These are phyloP conservation scores for Theodoxus fluviatilis DNA, from an alignment of 2,888 invertebrate species.

Conservation along the genomic window DNA sequence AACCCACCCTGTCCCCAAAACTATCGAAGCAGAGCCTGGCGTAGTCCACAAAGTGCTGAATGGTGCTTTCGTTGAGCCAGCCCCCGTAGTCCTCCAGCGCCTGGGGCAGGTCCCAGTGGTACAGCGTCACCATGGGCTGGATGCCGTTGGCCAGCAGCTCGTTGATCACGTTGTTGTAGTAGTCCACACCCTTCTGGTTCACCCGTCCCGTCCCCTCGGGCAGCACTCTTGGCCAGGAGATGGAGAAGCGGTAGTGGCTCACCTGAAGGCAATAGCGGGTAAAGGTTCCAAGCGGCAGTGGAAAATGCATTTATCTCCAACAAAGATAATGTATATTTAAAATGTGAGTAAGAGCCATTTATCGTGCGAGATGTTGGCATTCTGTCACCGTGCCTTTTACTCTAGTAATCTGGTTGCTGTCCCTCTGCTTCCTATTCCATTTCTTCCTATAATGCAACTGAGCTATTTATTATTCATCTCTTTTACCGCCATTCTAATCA, in stretches of 20 bases:
- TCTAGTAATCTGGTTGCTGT: no score
- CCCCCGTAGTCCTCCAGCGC: slow-evolving; percentile 62
- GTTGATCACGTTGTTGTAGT: slow-evolving; percentile 77
- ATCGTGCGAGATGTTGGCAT: no score
- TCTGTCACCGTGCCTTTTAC: no score
- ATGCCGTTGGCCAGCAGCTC: slow-evolving; percentile 72
- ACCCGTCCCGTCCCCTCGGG: slow-evolving; percentile 68
- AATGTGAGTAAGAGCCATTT: no score
- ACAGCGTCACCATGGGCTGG: slow-evolving; percentile 70
- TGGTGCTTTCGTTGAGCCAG: slow-evolving; percentile 53
- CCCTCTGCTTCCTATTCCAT: no score
- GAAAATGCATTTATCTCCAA: no score
- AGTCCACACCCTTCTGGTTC: slow-evolving; percentile 72
- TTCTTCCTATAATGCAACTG: no score
- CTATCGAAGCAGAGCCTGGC: slow-evolving; percentile 57
- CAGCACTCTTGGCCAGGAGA: slow-evolving; percentile 78
- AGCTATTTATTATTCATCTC: no score
- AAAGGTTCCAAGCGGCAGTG: no score
- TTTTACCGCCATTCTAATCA: no score
- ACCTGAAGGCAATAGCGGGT: slow-evolving; percentile 44
- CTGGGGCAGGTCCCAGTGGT: slow-evolving; percentile 61
- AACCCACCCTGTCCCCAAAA: slow-evolving; percentile 60
- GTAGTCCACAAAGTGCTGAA: slow-evolving; percentile 58
- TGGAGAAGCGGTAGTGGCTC: slow-evolving; percentile 63
- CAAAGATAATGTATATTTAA: no score